Conservation (phyloP, 2,888 invertebrate species). For the Chloroclysta siterata region DNA sequence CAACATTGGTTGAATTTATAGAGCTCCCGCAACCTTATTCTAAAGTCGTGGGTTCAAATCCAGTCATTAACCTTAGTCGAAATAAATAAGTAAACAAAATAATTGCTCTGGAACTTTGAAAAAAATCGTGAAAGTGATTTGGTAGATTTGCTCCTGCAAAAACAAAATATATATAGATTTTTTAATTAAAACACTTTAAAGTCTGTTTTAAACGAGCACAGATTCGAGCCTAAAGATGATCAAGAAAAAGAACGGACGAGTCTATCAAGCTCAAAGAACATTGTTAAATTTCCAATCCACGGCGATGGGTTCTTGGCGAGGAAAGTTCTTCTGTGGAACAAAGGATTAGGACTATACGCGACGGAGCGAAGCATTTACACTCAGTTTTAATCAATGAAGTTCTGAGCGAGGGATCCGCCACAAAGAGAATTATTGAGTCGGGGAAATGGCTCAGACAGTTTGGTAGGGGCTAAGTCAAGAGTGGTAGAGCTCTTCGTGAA, state of each 20-base stretch:
- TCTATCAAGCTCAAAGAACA: slow-evolving; percentile 37
- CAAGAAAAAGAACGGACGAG: background rate
- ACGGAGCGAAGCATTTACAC: slow-evolving; percentile 67
- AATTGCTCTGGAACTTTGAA: no score
- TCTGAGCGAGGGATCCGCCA: slow-evolving; percentile 66
- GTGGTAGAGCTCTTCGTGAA: background rate
- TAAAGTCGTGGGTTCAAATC: no score
- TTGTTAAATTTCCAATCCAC: slow-evolving; percentile 48
- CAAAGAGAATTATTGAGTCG: slow-evolving; percentile 80
- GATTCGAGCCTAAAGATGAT: background rate
- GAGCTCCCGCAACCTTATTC: no score
- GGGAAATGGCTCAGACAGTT: slow-evolving; percentile 57
- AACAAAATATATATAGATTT: no score
- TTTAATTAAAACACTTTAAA: no score
- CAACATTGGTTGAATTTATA: no score
- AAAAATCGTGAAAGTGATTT: no score
- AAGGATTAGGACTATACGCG: slow-evolving; percentile 54
- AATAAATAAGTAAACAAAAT: no score
- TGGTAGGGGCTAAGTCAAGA: slow-evolving; percentile 52
- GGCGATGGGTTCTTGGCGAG: slow-evolving; percentile 37
- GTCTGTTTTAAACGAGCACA: background rate
- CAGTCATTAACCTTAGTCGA: no score
- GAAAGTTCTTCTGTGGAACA: slow-evolving; percentile 63
- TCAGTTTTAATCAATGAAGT: slow-evolving; percentile 80
- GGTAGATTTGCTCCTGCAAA: no score